These are phyloP conservation scores for Meloe dianella DNA, from an alignment of 2,888 invertebrate genomes.

Conservation along the genomic window DNA sequence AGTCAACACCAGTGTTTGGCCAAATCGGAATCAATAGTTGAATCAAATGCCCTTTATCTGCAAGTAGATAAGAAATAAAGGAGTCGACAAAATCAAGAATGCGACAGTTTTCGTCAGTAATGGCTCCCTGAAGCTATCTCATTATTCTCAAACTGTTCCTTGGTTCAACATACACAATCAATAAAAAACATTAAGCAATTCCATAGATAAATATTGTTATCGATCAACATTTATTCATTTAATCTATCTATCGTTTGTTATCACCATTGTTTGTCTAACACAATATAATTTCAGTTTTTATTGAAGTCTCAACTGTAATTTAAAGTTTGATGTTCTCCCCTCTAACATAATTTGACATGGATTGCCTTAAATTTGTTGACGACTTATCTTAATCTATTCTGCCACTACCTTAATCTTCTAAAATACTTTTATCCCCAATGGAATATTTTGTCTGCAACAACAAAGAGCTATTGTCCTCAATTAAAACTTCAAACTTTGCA, in stretches of 20 bases:
- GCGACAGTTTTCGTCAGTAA: constrained; percentile 44
- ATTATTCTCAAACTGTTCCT: constrained; percentile 41
- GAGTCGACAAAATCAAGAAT: constrained; percentile 45
- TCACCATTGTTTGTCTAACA: neutral
- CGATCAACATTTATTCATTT: neutral
- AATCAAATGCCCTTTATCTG: constrained; percentile 37
- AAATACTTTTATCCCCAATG: neutral
- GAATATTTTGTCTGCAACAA: no score
- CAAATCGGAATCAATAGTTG: constrained; percentile 40
- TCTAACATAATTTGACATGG: constrained; percentile 30
- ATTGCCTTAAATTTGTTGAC: neutral
- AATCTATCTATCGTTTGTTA: neutral
- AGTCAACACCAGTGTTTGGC: constrained; percentile 22
- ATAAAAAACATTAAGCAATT: constrained; percentile 35
- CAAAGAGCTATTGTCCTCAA: neutral
- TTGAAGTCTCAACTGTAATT: no score
- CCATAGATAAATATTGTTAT: constrained; percentile 19
- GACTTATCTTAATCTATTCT: neutral
- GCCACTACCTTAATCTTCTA: neutral
- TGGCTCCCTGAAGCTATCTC: constrained; percentile 44
- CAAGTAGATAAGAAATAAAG: constrained; percentile 37
- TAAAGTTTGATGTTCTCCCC: constrained; percentile 12
- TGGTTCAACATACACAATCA: constrained; percentile 39
- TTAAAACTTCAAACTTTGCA: no score
- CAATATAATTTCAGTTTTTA: neutral